phyloP scores from a whole-genome alignment of 2,888 invertebrate species.

The Cataglyphis cursor region DNA sequence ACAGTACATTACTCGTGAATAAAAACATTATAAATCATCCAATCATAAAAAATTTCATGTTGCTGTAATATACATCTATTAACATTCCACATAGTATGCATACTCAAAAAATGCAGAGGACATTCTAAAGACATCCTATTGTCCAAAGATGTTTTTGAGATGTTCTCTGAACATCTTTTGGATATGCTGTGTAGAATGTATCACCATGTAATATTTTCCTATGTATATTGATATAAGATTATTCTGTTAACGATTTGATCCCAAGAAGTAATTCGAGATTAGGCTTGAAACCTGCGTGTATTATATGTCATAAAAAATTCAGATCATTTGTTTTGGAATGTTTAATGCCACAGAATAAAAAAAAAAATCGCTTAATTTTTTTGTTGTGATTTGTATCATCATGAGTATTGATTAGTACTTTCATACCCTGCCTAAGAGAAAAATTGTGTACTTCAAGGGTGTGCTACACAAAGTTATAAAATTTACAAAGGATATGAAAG shows the following conservation, averaged over 20 bases:
- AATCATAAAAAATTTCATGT: slow-evolving; percentile 37
- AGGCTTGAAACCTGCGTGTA: slow-evolving; percentile 63
- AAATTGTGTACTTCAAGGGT: slow-evolving; percentile 6
- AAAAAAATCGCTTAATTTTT: slow-evolving; percentile 13
- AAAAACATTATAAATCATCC: slow-evolving; percentile 57
- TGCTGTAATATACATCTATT: slow-evolving; percentile 61
- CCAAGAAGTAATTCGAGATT: slow-evolving; percentile 69
- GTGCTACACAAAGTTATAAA: slow-evolving; percentile 57
- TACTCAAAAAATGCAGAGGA: too few relatives aligned
- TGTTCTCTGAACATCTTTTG: too few relatives aligned
- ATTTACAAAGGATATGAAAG: slow-evolving; percentile 63
- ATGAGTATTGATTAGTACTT: slow-evolving; percentile 64
- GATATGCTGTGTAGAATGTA: background rate
- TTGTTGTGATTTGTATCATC: background rate
- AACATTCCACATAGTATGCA: too few relatives aligned
- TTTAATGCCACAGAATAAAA: slow-evolving; percentile 64
- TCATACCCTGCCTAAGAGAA: slow-evolving; percentile 48
- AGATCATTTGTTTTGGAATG: slow-evolving; percentile 73
- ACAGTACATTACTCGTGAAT: slow-evolving; percentile 64
- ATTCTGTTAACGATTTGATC: slow-evolving; percentile 70
- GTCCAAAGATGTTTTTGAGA: too few relatives aligned
- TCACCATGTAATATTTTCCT: slow-evolving; percentile 53
- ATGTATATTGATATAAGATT: slow-evolving; percentile 63
- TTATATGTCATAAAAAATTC: slow-evolving; percentile 59
- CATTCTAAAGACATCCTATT: too few relatives aligned